Evolutionary conservation across 2,888 invertebrate genomes (phyloP).

Genomic region (Caenorhabditis sp.): DNA sequence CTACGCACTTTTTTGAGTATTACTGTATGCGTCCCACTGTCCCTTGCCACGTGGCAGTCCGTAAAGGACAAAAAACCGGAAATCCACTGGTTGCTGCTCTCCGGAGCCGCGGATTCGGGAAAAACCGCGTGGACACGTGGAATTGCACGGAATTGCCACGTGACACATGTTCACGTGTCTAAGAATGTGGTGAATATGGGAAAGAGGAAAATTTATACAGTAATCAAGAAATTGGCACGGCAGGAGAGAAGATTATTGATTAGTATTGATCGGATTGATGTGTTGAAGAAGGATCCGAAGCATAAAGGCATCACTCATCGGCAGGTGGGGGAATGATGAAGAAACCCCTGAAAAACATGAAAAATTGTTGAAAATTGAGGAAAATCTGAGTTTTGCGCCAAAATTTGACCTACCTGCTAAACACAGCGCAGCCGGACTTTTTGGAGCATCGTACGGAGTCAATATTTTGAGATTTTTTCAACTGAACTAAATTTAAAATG

Average conservation of each 20-base stretch:
- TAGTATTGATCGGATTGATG: slow-evolving; percentile 58
- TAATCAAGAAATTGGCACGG: slow-evolving; percentile 45
- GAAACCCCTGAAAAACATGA: no score
- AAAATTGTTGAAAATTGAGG: no score
- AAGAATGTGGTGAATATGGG: slow-evolving; percentile 50
- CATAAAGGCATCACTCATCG: slow-evolving; percentile 42
- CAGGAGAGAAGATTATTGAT: slow-evolving; percentile 41
- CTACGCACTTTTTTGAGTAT: slow-evolving; percentile 43
- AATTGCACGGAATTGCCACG: slow-evolving; percentile 57
- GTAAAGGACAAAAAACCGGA: background rate
- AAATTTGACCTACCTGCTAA: no score
- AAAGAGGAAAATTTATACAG: slow-evolving; percentile 47
- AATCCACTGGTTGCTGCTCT: slow-evolving; percentile 62
- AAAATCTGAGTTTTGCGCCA: no score
- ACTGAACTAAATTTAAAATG: no score
- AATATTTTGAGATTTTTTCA: no score
- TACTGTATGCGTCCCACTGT: slow-evolving; percentile 54
- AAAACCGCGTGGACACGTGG: slow-evolving; percentile 71
- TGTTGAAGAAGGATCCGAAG: slow-evolving; percentile 44
- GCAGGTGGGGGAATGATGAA: slow-evolving; percentile 19
- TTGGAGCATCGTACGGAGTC: no score
- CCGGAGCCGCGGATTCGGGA: slow-evolving; percentile 64
- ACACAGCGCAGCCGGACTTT: no score
- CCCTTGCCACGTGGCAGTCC: slow-evolving; percentile 47
- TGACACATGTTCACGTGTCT: slow-evolving; percentile 63